Base-by-base conservation (phyloP, 2,888 invertebrate genomes). In the Erynnis tages region DNA sequence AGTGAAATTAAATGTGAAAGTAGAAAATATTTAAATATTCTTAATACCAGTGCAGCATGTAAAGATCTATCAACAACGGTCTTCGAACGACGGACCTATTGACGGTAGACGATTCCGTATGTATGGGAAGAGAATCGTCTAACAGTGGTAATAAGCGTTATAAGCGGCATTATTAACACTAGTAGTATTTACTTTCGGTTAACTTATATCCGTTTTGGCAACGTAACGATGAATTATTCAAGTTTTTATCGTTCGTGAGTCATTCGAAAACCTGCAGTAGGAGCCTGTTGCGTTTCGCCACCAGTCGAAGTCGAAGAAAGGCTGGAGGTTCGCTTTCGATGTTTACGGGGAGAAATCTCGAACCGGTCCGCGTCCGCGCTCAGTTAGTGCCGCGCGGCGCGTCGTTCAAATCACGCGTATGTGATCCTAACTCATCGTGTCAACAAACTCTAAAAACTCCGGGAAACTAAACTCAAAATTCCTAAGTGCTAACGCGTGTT, bases 261-360 rank as follows among this genome's bases (percentile, higher is more conserved):
- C 16, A 13, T 59, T 65, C 69, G 75, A 72, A 69, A 69, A 65
- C 54, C 32, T 17, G 27, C 67, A 63, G 84, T 85, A 81, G 58
- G 54, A 58, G 57, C 66, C 63, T 69, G 61, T 71, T 72, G 73
- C 75, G 76, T 80, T 79, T 76, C 75, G 81, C 79, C 76, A 76
- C 75, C 68, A 74, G 65, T 69, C 73, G 75, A 87, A 74, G 65
- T 69, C 73, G 75, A 87, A 83, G 86, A 87, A 87, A 86, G 84
- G 82, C 72, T 73, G 69, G 71, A 79, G 79, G 82, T 80, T 83
- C 76, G 86, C 84, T 87, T 88, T 86, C 87, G 82, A 78, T 86
- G 86, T 82, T 81, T 82, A 84, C 85, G 84, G 85, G 85, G 88
- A 87, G 88, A 88, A 88, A 88, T 87, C 87, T 79, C 74, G 69